phyloP scores from a whole-genome alignment of 2,113 vertebrate species.

The Paedocypris sp. region DNA sequence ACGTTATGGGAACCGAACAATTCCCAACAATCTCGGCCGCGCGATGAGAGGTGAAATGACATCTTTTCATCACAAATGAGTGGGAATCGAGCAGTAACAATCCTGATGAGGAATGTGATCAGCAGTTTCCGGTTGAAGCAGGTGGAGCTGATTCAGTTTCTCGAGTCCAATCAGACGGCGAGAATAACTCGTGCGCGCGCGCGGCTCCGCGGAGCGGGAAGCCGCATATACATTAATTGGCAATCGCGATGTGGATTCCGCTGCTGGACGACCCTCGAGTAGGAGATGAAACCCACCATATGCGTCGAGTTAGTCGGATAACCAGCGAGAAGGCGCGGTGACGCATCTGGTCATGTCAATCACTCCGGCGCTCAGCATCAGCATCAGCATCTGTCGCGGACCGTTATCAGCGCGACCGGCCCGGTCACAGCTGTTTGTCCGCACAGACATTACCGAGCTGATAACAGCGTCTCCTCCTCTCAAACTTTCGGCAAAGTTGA shows the following conservation, averaged over 20 bases:
- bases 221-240: conserved; percentile 44
- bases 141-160: background rate
- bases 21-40: background rate
- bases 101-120: background rate
- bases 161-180: too few species aligned
- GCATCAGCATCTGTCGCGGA: conserved; percentile 50
- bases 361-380: conserved; percentile 28
- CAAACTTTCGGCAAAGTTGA: conserved; percentile 2
- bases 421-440: conserved; percentile 56
- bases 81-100: background rate
- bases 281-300: background rate
- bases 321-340: conserved; percentile 43
- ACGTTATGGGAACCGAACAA: background rate
- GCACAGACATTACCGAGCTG: conserved; percentile 51
- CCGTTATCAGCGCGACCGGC: conserved; percentile 49
- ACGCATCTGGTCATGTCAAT: conserved; percentile 58
- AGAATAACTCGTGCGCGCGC: too few species aligned
- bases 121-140: background rate
- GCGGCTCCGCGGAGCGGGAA: conserved; percentile 33
- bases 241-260: too few species aligned
- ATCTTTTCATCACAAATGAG: background rate
- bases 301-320: background rate
- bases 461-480: conserved; percentile 39
- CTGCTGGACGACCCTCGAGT: too few species aligned
- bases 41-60: conserved; percentile 11